Evolutionary conservation across 2,797 vertebrate species (phyloP).

Genomic region (Liasis olivaceus): DNA sequence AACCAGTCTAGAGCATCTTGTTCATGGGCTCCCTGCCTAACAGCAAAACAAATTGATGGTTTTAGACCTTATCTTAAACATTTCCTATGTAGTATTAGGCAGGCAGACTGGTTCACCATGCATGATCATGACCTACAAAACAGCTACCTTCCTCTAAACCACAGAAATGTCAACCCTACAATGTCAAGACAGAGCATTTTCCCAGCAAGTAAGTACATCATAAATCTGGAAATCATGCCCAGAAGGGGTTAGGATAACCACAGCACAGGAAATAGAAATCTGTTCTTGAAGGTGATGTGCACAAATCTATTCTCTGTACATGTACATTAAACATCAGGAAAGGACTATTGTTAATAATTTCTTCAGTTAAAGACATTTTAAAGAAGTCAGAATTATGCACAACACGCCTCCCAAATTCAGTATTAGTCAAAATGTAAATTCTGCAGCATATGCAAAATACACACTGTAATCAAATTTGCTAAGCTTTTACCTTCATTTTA

Average conservation of each 20-base stretch:
- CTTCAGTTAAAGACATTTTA: neutral
- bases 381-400: neutral
- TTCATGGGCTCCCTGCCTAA: slow-evolving; percentile 20
- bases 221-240: slow-evolving; percentile 7
- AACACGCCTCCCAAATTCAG: neutral
- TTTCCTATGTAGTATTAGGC: slow-evolving; percentile 20
- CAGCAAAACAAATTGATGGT: slow-evolving; percentile 24
- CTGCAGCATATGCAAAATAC: neutral
- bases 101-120: slow-evolving; percentile 7
- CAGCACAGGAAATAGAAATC: neutral
- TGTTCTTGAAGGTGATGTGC: neutral
- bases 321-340: neutral
- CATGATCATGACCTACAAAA: slow-evolving; percentile 26
- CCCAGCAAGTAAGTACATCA: slow-evolving; percentile 29
- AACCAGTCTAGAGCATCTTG: neutral
- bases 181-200: slow-evolving; percentile 23
- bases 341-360: neutral
- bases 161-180: slow-evolving; percentile 29
- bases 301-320: neutral
- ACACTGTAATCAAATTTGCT: neutral
- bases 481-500: neutral
- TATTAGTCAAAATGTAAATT: neutral
- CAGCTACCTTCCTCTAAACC: slow-evolving; percentile 9
- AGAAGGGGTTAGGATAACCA: neutral
- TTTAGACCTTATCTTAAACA: slow-evolving; percentile 26